Conservation (phyloP, 1,140 invertebrate genomes). For the Drosophila fuyamai region DNA sequence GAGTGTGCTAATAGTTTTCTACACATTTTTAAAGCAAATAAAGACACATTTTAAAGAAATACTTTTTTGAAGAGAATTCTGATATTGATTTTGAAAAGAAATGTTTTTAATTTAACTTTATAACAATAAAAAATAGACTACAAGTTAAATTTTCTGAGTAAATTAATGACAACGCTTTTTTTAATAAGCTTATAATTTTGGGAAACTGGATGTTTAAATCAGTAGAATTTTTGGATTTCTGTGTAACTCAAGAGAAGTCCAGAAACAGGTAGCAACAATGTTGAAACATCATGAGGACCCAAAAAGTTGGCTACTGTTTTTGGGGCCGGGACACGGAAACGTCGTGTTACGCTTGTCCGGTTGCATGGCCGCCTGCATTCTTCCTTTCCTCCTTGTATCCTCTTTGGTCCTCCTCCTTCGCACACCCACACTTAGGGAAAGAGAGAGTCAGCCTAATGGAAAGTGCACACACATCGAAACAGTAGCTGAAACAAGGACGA, state of each 20-base stretch:
- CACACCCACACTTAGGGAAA: background rate
- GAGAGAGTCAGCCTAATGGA: constrained; percentile 55
- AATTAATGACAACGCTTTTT: background rate
- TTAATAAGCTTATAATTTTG: no score
- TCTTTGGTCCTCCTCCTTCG: constrained; percentile 12
- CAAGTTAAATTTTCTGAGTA: no score
- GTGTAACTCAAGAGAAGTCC: constrained; percentile 14
- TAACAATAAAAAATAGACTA: no score
- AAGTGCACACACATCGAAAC: constrained; percentile 47
- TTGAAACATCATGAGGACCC: constrained; percentile 48
- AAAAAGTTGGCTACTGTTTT: constrained; percentile 63
- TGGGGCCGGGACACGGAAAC: constrained; percentile 62
- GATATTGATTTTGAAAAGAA: no score
- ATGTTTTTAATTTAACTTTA: no score
- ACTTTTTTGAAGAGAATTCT: no score
- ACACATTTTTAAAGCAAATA: background rate
- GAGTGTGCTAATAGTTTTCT: background rate
- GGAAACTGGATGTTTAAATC: background rate
- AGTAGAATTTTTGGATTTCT: background rate
- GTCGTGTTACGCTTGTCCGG: constrained; percentile 79
- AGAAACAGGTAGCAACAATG: constrained; percentile 56
- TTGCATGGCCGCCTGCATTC: constrained; percentile 65
- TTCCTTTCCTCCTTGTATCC: constrained; percentile 27
- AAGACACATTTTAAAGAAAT: background rate
- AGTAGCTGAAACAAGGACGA: constrained; percentile 8